These are phyloP conservation scores for Gymnoscelis rufifasciata DNA, from an alignment of 2,888 invertebrate species.

Conservation along the genomic window DNA sequence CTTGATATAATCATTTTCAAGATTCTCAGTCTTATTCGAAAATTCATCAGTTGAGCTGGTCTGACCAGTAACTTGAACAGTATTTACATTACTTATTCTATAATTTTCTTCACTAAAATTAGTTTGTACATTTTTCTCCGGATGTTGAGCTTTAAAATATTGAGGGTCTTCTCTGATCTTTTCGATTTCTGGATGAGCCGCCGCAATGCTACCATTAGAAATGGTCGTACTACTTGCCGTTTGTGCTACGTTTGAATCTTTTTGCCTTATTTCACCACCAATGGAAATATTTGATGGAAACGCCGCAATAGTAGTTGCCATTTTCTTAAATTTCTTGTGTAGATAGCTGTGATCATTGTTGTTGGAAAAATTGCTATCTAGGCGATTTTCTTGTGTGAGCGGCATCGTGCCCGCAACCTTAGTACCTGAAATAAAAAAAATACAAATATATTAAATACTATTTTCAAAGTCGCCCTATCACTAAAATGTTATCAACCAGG, in stretches of 20 bases:
- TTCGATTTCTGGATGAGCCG: slow-evolving; percentile 70
- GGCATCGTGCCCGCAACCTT: slow-evolving; percentile 68
- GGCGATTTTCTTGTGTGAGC: slow-evolving; percentile 73
- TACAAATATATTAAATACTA: not conserved
- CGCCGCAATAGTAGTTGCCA: slow-evolving; percentile 81
- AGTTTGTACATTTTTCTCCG: slow-evolving; percentile 77
- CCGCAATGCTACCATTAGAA: slow-evolving; percentile 68
- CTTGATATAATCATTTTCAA: slow-evolving; percentile 75
- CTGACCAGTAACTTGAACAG: slow-evolving; percentile 74
- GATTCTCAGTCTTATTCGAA: slow-evolving; percentile 77
- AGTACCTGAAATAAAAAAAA: slow-evolving; percentile 58
- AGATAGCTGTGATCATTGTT: slow-evolving; percentile 87
- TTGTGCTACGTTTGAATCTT: slow-evolving; percentile 52
- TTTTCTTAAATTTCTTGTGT: slow-evolving; percentile 96
- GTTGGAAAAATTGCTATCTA: slow-evolving; percentile 69
- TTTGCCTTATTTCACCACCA: slow-evolving; percentile 53
- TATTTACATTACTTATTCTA: slow-evolving; percentile 74
- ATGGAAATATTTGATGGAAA: slow-evolving; percentile 55
- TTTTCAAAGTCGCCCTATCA: not conserved
- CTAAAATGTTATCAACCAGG: not conserved
- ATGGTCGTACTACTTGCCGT: slow-evolving; percentile 55
- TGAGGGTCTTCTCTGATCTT: slow-evolving; percentile 61
- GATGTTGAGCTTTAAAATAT: slow-evolving; percentile 42
- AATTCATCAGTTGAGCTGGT: slow-evolving; percentile 76
- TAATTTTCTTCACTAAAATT: slow-evolving; percentile 68